Evolutionary conservation across 1,140 invertebrate species (phyloP), one percentile per base, ranked within the genome.

Genomic region (Zelostemma sp.): DNA sequence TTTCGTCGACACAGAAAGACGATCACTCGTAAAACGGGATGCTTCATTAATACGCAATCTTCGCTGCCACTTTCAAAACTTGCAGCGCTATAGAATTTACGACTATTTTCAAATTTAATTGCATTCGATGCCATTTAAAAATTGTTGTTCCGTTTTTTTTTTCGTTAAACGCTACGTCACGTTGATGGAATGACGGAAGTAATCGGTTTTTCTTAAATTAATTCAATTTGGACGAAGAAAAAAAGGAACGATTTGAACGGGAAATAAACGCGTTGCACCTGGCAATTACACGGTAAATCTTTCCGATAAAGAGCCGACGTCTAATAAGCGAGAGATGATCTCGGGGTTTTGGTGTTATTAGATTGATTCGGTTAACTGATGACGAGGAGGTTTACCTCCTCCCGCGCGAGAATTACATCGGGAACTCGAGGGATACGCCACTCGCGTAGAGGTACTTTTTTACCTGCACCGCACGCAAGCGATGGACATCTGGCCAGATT

Each of bases 401-500:
- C 73, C 76, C 70, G 69, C 74, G 69, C 73, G 68, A 55, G 38
- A 75, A 75, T 74, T 64, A 60, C 19, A 33, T 45, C 41, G 33
- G 40, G 43, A 1, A 21, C 11, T 31, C 43, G 43, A 19, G 16
- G 46, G 46, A 28, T 28, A 61, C 64, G 51, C 38, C 60, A 51
- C 15, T 45, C 33, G n/a, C n/a, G 35, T 43, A 55, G 64, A 73
- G 72, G 75, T 79, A 78, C 77, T 78, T 76, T 62, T 80, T 80
- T 78, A 74, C 76, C 68, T 74, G 76, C 50, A 33, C 51, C 35
- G 48, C 47, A 58, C 56, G 54, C 59, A 53, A 57, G 58, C 75
- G 71, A 74, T 33, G 57, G 56, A 65, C 81, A 84, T 84, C 82
- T 84, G 82, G 80, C 78, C 80, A 82, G 81, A 84, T 83, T 84